Percentiles rank a stretch among this genome's conserved stretches.
These are phyloP conservation scores for Smithornis capensis DNA, from an alignment of 2,113 vertebrate species.

Conservation along the genomic window DNA sequence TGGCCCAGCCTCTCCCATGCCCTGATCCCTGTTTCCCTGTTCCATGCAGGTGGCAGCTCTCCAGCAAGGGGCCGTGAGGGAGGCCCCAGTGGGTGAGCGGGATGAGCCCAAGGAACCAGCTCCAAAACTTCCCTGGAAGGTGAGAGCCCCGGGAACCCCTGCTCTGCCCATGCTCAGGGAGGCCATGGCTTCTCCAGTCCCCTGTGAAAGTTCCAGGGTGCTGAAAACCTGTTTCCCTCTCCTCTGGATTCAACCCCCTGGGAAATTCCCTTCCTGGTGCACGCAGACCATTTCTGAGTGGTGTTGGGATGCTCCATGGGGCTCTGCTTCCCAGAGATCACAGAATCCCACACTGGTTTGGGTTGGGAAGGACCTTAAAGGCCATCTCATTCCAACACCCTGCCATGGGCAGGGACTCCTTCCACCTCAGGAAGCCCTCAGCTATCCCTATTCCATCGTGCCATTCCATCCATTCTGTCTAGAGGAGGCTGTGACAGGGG, in stretches of 20 bases:
- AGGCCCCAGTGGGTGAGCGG: slow-evolving; percentile 37
- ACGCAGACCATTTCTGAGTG: not conserved
- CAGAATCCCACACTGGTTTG: not conserved
- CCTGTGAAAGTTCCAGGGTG: not conserved
- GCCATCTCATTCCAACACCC: not conserved
- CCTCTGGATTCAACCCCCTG: not conserved
- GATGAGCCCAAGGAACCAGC: slow-evolving; percentile 63
- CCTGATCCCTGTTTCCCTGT: not conserved
- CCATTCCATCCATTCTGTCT: not conserved
- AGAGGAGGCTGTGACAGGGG: not conserved
- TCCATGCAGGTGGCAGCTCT: slow-evolving; percentile 65
- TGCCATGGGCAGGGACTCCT: not conserved
- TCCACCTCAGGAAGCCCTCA: not conserved
- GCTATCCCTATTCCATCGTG: not conserved
- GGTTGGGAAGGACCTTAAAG: not conserved
- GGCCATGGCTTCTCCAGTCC: not conserved
- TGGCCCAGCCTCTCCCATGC: not conserved
- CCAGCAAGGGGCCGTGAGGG: slow-evolving; percentile 62
- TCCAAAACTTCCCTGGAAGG: slow-evolving; percentile 73
- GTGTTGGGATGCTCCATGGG: not conserved
- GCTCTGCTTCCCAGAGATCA: not conserved
- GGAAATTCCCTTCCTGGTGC: not conserved
- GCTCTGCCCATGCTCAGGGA: not conserved
- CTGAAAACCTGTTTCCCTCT: not conserved
- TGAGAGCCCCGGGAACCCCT: slow-evolving; percentile 1